phyloP scores from a whole-genome alignment of 2,888 invertebrate species.

The Tenthredo notha region DNA sequence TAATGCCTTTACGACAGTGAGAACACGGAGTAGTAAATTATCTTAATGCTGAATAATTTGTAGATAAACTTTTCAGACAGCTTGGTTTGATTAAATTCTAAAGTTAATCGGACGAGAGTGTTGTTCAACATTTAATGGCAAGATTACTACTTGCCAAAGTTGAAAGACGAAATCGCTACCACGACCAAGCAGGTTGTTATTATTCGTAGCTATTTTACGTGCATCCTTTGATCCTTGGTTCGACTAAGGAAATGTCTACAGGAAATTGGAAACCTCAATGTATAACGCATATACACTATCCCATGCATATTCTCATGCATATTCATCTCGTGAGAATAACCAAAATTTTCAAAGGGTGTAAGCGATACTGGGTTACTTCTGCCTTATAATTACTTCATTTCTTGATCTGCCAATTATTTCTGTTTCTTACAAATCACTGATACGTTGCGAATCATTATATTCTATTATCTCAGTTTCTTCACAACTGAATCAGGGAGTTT shows the following conservation, averaged over 20 bases:
- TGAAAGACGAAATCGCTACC: neutral
- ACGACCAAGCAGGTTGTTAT: neutral
- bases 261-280: constrained; percentile 44
- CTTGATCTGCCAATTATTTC: neutral
- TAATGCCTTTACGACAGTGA: constrained; percentile 15
- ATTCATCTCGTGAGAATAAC: neutral
- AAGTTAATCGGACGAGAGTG: constrained; percentile 39
- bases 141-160: constrained; percentile 24
- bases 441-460: too few species aligned
- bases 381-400: neutral
- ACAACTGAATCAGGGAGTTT: too few species aligned
- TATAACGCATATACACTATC: neutral
- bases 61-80: constrained; percentile 30
- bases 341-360: neutral
- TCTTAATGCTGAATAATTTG: constrained; percentile 19
- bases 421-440: too few species aligned
- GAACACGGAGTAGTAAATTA: constrained; percentile 34
- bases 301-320: neutral
- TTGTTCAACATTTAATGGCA: constrained; percentile 35
- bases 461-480: too few species aligned
- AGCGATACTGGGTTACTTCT: neutral
- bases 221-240: constrained; percentile 38
- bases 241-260: constrained; percentile 34
- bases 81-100: constrained; percentile 23
- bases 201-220: constrained; percentile 17